A percentile compares a stretch with the other conserved stretches of the same genome.
These are phyloP conservation scores for Neodiprion virginianus DNA, from an alignment of 1,140 invertebrate species.

Conservation along the genomic window DNA sequence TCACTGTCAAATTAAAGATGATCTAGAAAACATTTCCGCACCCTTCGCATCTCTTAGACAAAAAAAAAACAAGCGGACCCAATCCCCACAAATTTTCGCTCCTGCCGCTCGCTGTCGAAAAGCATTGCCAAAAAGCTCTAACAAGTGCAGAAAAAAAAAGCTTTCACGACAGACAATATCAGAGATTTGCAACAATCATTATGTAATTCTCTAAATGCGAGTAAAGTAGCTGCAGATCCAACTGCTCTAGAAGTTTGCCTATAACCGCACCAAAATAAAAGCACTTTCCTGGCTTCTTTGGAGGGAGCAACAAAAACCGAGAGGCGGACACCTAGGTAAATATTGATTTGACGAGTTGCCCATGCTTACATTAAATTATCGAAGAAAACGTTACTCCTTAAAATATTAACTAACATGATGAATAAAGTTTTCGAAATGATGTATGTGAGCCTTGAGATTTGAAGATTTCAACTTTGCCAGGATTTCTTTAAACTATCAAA, in stretches of 20 bases:
- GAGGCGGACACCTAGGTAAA: slow-evolving; percentile 77
- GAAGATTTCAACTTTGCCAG: no score
- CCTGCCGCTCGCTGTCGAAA: slow-evolving; percentile 11
- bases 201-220: slow-evolving; percentile 68
- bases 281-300: slow-evolving; percentile 89
- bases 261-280: slow-evolving; percentile 85
- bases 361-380: slow-evolving; percentile 21
- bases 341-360: slow-evolving; percentile 11
- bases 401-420: neutral
- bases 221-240: slow-evolving; percentile 68
- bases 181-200: slow-evolving; percentile 78
- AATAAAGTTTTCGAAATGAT: neutral
- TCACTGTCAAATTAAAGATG: no score
- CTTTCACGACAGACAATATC: slow-evolving; percentile 74
- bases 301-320: slow-evolving; percentile 84
- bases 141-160: slow-evolving; percentile 68
- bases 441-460: no score
- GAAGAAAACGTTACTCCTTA: slow-evolving; percentile 10
- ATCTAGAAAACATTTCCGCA: neutral
- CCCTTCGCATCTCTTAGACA: slow-evolving; percentile 9
- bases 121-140: slow-evolving; percentile 61
- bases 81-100: neutral
- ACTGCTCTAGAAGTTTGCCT: slow-evolving; percentile 70
- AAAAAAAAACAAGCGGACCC: neutral
- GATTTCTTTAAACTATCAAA: no score